Percentiles rank a stretch among this genome's conserved stretches.
These are phyloP conservation scores for Rhagoletis pomonella DNA, from an alignment of 1,140 invertebrate species.

Conservation along the genomic window DNA sequence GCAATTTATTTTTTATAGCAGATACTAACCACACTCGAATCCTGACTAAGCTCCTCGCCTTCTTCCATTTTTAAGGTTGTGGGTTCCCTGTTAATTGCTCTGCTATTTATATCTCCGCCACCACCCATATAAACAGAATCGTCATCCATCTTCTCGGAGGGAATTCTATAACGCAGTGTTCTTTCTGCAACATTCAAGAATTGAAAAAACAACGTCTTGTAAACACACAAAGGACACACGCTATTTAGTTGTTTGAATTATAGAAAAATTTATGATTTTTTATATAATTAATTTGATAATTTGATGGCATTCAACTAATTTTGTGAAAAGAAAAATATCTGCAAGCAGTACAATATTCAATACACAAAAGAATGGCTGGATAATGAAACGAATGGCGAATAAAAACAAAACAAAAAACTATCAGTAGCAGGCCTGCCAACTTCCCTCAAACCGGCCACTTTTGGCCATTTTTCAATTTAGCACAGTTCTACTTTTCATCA, in stretches of 20 bases:
- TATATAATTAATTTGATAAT: conserved; percentile 48
- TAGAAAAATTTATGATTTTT: background rate
- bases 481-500: too few relatives aligned
- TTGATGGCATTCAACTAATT: conserved; percentile 27
- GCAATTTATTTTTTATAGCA: background rate
- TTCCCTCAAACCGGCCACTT: too few relatives aligned
- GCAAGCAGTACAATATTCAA: conserved; percentile 1
- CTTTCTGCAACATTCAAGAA: background rate
- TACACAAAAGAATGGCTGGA: conserved; percentile 31
- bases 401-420: conserved; percentile 32
- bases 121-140: conserved; percentile 6
- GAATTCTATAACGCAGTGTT: background rate
- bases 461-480: too few relatives aligned
- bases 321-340: conserved; percentile 5
- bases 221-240: background rate
- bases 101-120: conserved; percentile 24
- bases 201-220: background rate
- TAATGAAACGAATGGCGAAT: background rate
- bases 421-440: background rate
- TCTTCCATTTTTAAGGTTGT: conserved; percentile 53
- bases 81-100: background rate
- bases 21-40: conserved; percentile 58
- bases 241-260: background rate
- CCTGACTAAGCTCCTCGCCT: conserved; percentile 52
- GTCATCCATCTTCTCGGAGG: background rate